Evolutionary conservation across 2,888 invertebrate species (phyloP).

Genomic region (Meta bourneti): DNA sequence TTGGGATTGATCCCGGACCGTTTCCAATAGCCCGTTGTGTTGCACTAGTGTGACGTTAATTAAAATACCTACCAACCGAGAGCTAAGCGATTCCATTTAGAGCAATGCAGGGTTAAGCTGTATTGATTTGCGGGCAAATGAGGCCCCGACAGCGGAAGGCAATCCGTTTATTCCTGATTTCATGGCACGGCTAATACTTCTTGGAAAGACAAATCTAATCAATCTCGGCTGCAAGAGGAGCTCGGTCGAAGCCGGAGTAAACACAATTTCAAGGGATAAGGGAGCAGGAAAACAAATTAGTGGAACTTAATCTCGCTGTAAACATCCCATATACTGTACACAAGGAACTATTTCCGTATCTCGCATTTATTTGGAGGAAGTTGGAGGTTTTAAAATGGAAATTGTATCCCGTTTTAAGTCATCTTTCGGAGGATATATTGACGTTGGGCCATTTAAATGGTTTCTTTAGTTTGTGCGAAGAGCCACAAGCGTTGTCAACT

Average conservation of each 20-base stretch:
- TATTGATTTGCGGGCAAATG: too few relatives aligned
- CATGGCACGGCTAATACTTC: background rate
- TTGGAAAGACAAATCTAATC: constrained; percentile 1
- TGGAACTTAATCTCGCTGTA: background rate
- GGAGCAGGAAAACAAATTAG: constrained; percentile 7
- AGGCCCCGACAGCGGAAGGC: too few relatives aligned
- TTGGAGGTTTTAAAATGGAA: background rate
- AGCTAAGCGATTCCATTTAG: too few relatives aligned
- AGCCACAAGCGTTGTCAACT: too few relatives aligned
- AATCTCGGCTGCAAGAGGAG: background rate
- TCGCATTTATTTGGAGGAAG: background rate
- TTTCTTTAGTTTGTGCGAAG: too few relatives aligned
- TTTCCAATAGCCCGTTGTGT: too few relatives aligned
- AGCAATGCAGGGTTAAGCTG: too few relatives aligned
- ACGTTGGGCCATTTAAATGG: too few relatives aligned
- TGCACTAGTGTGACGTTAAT: too few relatives aligned
- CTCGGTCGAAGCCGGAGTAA: background rate
- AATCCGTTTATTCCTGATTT: constrained; percentile 3
- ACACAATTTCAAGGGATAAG: background rate
- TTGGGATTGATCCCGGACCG: too few relatives aligned
- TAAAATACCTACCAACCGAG: too few relatives aligned
- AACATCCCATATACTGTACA: background rate
- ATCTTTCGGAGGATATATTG: too few relatives aligned
- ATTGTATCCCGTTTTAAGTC: background rate
- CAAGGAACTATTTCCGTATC: background rate